Percentiles rank a stretch among this genome's conserved stretches.
Evolutionary conservation across 2,888 invertebrate genomes (phyloP).

Genomic region (Perizoma affinitatum): DNA sequence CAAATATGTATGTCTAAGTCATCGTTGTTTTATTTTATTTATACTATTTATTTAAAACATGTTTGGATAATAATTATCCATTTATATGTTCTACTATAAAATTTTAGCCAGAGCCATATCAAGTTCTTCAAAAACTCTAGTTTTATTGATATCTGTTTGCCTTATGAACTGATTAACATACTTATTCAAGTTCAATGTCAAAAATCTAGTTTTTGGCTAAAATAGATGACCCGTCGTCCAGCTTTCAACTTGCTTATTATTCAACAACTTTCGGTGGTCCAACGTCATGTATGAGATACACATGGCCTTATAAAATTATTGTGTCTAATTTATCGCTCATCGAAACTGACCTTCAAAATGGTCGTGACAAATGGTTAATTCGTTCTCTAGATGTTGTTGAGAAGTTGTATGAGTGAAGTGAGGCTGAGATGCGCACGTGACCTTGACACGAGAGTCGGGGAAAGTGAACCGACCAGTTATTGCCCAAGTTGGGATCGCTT

Average conservation of each 20-base stretch:
- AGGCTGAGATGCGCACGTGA: conserved; percentile 57
- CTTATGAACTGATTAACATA: not conserved
- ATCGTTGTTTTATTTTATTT: conserved; percentile 26
- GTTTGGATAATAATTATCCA: too few species aligned
- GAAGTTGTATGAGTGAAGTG: conserved; percentile 31
- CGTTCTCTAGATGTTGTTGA: conserved; percentile 25
- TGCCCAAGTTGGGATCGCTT: conserved; percentile 62
- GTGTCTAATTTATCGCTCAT: conserved; percentile 29
- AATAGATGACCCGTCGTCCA: conserved; percentile 31
- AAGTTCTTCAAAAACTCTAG: not conserved
- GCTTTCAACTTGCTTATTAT: conserved; percentile 22
- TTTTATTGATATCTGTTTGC: not conserved
- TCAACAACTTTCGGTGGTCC: conserved; percentile 29
- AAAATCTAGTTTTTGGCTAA: conserved; percentile 32
- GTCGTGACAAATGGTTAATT: conserved; percentile 35
- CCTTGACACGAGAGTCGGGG: conserved; percentile 76
- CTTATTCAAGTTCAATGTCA: conserved; percentile 35
- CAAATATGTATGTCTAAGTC: conserved; percentile 38
- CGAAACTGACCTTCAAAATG: conserved; percentile 35
- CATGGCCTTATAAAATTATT: conserved; percentile 25
- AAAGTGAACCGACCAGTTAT: conserved; percentile 79
- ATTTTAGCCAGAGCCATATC: too few species aligned
- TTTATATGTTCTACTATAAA: too few species aligned
- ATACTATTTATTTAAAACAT: conserved; percentile 6
- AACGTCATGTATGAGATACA: conserved; percentile 14